Evolutionary conservation across 2,888 invertebrate genomes (phyloP), one percentile per base, ranked within the genome.

Genomic region (Cylindroiulus punctatus): DNA sequence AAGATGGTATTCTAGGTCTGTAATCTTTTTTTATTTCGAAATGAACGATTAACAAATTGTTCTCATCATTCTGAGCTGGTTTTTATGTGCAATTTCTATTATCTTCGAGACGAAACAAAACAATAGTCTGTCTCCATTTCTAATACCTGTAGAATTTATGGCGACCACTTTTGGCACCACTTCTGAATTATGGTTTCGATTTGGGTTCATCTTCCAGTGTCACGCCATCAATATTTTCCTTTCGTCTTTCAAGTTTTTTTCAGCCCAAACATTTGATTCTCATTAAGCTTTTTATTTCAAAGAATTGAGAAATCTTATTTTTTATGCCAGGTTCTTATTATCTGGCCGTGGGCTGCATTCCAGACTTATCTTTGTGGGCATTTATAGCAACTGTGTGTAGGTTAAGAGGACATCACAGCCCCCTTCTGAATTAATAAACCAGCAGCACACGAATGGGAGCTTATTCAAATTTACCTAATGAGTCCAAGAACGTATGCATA

Each of bases 391-490:
- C 26, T 65, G 65, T 65, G 65, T 65, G 65, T 65, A 65, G 65
- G 65, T 65, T 65, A 65, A 26, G 65, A 22, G 65, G 65, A 65
- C 65, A 65, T 65, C 26, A 65, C 26, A 26, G 22, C 65, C 65
- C 65, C 26, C n/a, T 26, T 26, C n/a, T 26, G 5, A 65, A 10
- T 65, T 65, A 2, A 65, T 22, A 65, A 65, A 65, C 26, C 5
- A 65, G 65, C 22, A 10, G 26, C 26, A 8, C 26, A 22, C 26
- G 65, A 65, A 65, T 65, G 65, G 26, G 26, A 22, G 65, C 65
- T 65, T 65, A 65, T 65, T 65, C n/a, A 8, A 65, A 65, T 65
- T 7, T 65, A n/a, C 65, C 65, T 65, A 65, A 65, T 65, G 65
- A 65, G 26, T 65, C 3, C 26, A 65, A 26, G 26, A 65, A 22